phyloP scores from a whole-genome alignment of 2,888 invertebrate species.

The Drosophila vallismaia region DNA sequence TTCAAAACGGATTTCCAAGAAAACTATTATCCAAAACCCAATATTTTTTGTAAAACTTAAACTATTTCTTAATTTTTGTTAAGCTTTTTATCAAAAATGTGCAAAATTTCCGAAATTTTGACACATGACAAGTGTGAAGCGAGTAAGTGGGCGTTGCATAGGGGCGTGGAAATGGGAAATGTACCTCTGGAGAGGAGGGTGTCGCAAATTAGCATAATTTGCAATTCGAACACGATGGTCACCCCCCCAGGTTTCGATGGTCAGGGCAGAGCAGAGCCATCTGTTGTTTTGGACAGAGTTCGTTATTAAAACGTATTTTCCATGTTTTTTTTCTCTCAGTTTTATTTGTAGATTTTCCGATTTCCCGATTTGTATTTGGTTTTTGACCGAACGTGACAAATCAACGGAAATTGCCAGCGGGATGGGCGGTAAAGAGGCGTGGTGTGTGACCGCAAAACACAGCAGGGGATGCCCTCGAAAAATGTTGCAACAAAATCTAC shows the following conservation, averaged over 20 bases:
- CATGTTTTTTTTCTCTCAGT: not conserved
- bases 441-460: conserved; percentile 26
- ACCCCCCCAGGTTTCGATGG: conserved; percentile 55
- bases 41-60: too few relatives aligned
- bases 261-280: conserved; percentile 48
- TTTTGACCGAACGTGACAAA: conserved; percentile 67
- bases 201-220: conserved; percentile 70
- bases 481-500: conserved; percentile 40
- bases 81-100: too few relatives aligned
- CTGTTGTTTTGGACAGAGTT: conserved; percentile 38
- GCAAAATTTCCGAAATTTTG: too few relatives aligned
- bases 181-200: not conserved
- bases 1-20: too few relatives aligned
- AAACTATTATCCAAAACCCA: too few relatives aligned
- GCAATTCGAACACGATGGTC: conserved; percentile 69
- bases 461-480: not conserved
- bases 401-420: conserved; percentile 50
- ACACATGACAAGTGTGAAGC: conserved; percentile 48
- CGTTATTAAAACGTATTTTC: conserved; percentile 58
- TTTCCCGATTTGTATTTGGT: conserved; percentile 12
- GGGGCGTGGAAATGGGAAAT: not conserved
- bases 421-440: too few relatives aligned
- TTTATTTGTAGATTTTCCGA: too few relatives aligned
- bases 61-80: too few relatives aligned
- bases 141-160: conserved; percentile 1